A percentile compares a stretch with the other conserved stretches of the same genome.
Conservation (phyloP, 2,797 vertebrate genomes). For the Setipinna tenuifilis region DNA sequence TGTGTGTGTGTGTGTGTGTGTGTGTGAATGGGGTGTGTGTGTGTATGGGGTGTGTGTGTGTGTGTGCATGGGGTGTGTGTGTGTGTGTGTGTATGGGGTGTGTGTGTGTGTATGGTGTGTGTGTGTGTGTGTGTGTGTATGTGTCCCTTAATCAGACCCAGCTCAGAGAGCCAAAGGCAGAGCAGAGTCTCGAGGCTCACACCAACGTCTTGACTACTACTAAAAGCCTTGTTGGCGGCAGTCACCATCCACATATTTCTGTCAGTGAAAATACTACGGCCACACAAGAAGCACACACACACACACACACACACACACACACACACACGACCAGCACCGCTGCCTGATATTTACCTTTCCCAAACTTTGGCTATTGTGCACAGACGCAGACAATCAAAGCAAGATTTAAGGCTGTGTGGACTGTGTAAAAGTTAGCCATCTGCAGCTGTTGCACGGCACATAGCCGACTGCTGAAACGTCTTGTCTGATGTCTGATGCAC, state of each 20-base stretch:
- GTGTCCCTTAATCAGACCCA: constrained; percentile 40
- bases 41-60: background rate
- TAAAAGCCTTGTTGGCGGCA: constrained; percentile 72
- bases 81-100: background rate
- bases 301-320: constrained; percentile 8
- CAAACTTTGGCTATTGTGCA: background rate
- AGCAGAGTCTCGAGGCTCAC: background rate
- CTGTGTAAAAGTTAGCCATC: background rate
- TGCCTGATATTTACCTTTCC: background rate
- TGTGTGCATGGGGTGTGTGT: background rate
- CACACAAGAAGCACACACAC: constrained; percentile 65
- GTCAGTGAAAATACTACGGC: constrained; percentile 55
- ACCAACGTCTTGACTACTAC: background rate
- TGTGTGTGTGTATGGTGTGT: background rate
- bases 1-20: background rate
- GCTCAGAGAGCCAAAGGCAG: background rate
- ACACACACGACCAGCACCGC: constrained; percentile 41
- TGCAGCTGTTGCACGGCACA: background rate
- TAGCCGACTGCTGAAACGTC: background rate
- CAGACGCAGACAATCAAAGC: background rate
- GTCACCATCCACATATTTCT: constrained; percentile 57
- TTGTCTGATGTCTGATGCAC: background rate
- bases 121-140: constrained; percentile 30
- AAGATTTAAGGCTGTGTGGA: background rate
- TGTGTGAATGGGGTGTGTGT: background rate